Evolutionary conservation across 64 coral and sea anemone genomes (phyloP).

Genomic region (Actinia tenebrosa): DNA sequence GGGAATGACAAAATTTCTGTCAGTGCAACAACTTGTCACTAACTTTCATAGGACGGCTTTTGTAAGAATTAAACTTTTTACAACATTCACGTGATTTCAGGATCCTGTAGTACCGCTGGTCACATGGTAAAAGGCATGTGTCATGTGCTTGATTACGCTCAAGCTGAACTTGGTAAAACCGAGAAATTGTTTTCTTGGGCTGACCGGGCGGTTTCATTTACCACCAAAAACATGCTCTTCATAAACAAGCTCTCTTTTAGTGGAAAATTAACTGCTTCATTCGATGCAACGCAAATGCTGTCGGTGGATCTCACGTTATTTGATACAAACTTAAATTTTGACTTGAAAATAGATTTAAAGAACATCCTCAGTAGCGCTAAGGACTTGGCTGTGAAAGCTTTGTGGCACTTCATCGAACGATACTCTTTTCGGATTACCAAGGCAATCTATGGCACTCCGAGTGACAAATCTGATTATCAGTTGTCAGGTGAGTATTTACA

Average conservation of each 20-base stretch:
- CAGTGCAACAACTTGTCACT: no score
- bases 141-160: constrained; percentile 42
- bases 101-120: constrained; percentile 44
- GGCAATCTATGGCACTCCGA: constrained; percentile 51
- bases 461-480: constrained; percentile 53
- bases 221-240: constrained; percentile 32
- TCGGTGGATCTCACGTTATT: constrained; percentile 69
- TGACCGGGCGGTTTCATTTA: constrained; percentile 34
- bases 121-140: constrained; percentile 69
- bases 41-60: no score
- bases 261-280: constrained; percentile 34
- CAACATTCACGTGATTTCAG: neutral
- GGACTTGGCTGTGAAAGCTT: constrained; percentile 44
- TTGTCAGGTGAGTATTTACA: constrained; percentile 42
- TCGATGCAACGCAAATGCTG: constrained; percentile 19
- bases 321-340: constrained; percentile 46
- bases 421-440: constrained; percentile 37
- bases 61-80: no score
- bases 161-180: constrained; percentile 25
- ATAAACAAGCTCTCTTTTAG: constrained; percentile 62
- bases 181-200: constrained; percentile 66
- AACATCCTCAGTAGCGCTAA: constrained; percentile 54
- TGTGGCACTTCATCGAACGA: constrained; percentile 41
- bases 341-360: constrained; percentile 66
- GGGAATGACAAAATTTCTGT: no score